Evolutionary conservation across 2,888 invertebrate genomes (phyloP).

Genomic region (Pterostichus madidus): DNA sequence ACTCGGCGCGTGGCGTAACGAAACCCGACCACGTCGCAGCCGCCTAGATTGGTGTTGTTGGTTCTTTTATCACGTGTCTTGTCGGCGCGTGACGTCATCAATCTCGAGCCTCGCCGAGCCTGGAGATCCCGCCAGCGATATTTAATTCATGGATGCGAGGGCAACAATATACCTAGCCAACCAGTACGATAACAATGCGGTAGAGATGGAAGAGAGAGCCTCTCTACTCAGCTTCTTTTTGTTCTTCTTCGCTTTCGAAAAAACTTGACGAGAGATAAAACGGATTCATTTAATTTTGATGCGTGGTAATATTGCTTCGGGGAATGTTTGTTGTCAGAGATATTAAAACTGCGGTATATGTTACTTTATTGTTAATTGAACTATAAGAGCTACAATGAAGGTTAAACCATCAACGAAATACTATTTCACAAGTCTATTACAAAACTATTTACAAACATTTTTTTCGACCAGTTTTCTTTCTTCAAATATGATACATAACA

Average conservation of each 20-base stretch:
- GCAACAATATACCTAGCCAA: slow-evolving; percentile 10
- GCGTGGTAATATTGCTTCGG: slow-evolving; percentile 22
- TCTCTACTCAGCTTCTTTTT: slow-evolving; percentile 7
- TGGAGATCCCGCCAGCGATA: slow-evolving; percentile 55
- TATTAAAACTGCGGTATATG: too few relatives aligned
- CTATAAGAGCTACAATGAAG: too few relatives aligned
- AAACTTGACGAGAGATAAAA: slow-evolving; percentile 55
- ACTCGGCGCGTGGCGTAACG: slow-evolving; percentile 6
- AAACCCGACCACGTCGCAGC: slow-evolving; percentile 67
- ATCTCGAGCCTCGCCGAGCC: slow-evolving; percentile 69
- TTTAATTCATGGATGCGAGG: slow-evolving; percentile 64
- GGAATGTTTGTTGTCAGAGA: slow-evolving; percentile 6
- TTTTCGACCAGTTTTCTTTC: too few relatives aligned
- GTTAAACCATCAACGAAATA: too few relatives aligned
- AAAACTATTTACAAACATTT: too few relatives aligned
- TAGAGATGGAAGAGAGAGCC: neutral
- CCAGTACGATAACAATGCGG: slow-evolving; percentile 37
- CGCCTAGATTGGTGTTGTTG: slow-evolving; percentile 74
- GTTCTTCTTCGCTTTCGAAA: slow-evolving; percentile 26
- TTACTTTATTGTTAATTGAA: too few relatives aligned
- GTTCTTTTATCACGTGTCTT: slow-evolving; percentile 73
- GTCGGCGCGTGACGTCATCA: slow-evolving; percentile 72
- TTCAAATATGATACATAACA: too few relatives aligned
- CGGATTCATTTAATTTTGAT: slow-evolving; percentile 57
- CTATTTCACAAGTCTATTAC: too few relatives aligned